These are phyloP conservation scores for Ormyrus nitidulus DNA, from an alignment of 2,888 invertebrate species.

Conservation along the genomic window DNA sequence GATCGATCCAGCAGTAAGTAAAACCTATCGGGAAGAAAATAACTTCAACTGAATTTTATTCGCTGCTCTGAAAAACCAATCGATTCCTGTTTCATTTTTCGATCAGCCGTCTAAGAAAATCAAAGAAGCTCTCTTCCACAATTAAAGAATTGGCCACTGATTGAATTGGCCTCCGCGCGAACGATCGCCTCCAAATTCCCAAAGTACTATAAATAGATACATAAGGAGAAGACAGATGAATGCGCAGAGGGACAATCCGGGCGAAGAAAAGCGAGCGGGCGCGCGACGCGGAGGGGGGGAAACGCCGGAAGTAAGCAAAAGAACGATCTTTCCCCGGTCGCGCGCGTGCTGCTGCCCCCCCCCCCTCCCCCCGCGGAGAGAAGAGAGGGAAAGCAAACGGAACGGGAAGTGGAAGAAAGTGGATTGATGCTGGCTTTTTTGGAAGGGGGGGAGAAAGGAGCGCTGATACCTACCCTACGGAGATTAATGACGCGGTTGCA, in stretches of 20 bases:
- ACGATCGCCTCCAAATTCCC: background rate
- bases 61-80: no score
- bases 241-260: constrained; percentile 5
- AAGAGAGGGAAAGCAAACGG: constrained; percentile 25
- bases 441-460: constrained; percentile 3
- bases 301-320: no score
- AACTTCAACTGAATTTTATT: no score
- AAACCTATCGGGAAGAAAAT: no score
- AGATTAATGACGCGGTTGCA: constrained; percentile 50
- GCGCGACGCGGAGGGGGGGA: no score
- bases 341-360: no score
- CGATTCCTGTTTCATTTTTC: no score
- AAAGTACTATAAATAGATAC: background rate
- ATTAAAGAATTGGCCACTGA: no score
- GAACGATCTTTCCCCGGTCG: no score
- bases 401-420: constrained; percentile 46
- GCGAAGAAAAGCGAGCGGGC: constrained; percentile 2
- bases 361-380: background rate
- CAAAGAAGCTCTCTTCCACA: no score
- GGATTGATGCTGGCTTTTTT: constrained; percentile 50
- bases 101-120: no score
- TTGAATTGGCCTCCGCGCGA: background rate
- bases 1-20: no score
- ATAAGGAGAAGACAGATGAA: constrained; percentile 14
- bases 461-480: constrained; percentile 37